Percentiles rank a stretch among this genome's conserved stretches.
These are phyloP conservation scores for Pollicipes pollicipes DNA, from an alignment of 1,140 invertebrate genomes.

Conservation along the genomic window DNA sequence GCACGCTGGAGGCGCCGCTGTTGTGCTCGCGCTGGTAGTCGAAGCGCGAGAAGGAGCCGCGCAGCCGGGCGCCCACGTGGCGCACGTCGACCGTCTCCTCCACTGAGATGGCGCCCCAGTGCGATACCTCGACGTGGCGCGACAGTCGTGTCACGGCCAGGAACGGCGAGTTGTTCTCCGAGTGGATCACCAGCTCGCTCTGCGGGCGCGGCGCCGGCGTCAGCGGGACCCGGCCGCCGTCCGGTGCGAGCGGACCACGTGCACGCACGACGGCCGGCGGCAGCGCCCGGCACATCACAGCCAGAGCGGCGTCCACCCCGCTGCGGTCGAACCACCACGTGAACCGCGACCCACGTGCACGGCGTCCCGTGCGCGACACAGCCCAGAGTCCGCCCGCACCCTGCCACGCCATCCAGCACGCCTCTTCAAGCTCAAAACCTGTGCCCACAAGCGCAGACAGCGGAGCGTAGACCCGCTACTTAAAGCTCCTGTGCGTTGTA, in stretches of 20 bases:
- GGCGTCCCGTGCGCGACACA: too few species aligned
- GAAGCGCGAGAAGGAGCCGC: conserved; percentile 85
- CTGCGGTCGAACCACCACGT: too few species aligned
- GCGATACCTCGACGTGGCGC: conserved; percentile 83
- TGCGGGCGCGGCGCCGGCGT: conserved; percentile 15
- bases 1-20: conserved; percentile 31
- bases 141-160: conserved; percentile 70
- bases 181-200: conserved; percentile 65
- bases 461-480: too few species aligned
- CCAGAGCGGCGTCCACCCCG: conserved; percentile 4
- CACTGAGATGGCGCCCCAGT: conserved; percentile 97
- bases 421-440: too few species aligned
- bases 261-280: background rate
- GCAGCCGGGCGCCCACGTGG: conserved; percentile 81
- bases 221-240: background rate
- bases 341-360: too few species aligned
- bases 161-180: conserved; percentile 92
- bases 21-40: conserved; percentile 84
- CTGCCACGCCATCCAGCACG: too few species aligned
- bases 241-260: background rate
- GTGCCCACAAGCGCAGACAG: too few species aligned
- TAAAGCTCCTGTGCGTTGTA: too few species aligned
- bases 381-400: too few species aligned
- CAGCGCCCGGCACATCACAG: background rate
- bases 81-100: conserved; percentile 82